These are phyloP conservation scores for Cheilosia vernalis DNA, from an alignment of 2,888 invertebrate species.

Conservation along the genomic window DNA sequence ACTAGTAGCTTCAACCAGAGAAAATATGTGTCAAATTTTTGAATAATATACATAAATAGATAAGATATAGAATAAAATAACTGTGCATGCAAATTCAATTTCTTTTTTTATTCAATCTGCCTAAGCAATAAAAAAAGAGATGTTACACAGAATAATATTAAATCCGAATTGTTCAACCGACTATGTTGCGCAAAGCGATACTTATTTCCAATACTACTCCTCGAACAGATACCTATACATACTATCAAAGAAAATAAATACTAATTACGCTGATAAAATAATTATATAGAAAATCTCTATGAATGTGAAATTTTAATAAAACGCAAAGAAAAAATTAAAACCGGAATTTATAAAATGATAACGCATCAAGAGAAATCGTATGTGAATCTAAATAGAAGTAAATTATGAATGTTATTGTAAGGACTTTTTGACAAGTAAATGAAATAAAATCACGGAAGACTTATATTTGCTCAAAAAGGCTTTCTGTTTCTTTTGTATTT, in stretches of 20 bases:
- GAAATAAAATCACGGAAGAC: slow-evolving; percentile 70
- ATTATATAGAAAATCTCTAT: neutral
- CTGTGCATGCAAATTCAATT: slow-evolving; percentile 52
- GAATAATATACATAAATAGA: slow-evolving; percentile 52
- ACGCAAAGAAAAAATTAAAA: slow-evolving; percentile 1
- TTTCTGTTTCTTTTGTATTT: slow-evolving; percentile 12
- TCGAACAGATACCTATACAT: slow-evolving; percentile 28
- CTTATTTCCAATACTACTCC: slow-evolving; percentile 40
- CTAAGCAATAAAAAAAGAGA: slow-evolving; percentile 23
- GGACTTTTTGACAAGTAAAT: slow-evolving; percentile 69
- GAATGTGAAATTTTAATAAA: neutral
- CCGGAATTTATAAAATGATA: slow-evolving; percentile 21
- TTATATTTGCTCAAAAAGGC: slow-evolving; percentile 68
- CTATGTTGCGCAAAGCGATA: slow-evolving; percentile 61
- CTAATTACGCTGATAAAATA: slow-evolving; percentile 9
- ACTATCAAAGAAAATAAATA: slow-evolving; percentile 25
- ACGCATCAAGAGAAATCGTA: slow-evolving; percentile 33
- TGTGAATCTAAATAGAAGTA: slow-evolving; percentile 19
- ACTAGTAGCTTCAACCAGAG: slow-evolving; percentile 45
- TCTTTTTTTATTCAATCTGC: slow-evolving; percentile 18
- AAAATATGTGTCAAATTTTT: slow-evolving; percentile 72
- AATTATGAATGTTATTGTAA: slow-evolving; percentile 61
- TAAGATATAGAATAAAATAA: slow-evolving; percentile 49
- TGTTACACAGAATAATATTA: slow-evolving; percentile 5
- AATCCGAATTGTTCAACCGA: slow-evolving; percentile 43